Base-by-base conservation (phyloP, 2,113 vertebrate species). In the Sterna hirundo region DNA sequence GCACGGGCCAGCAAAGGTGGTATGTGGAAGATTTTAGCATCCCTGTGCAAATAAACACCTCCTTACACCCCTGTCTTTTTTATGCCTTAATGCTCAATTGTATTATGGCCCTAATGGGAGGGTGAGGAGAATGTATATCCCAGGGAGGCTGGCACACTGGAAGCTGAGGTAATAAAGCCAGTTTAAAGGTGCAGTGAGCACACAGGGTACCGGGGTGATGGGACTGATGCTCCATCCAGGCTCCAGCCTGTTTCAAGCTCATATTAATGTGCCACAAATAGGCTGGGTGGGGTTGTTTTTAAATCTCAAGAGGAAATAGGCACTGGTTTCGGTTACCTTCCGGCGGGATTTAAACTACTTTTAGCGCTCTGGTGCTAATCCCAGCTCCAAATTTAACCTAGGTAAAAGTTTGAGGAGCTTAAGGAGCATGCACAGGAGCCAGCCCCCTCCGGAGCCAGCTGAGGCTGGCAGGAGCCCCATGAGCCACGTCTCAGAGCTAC, bases 21-120 rank as follows among this genome's bases (percentile, higher is more conserved):
- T 15, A 27, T 36, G 25, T 12, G 64, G 29, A n/a, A 20, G 22
- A 29, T 77, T 89, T 77, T 55, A 74, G 30, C 40, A 23, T 10
- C 25, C 36, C 10, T 7, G 13, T 40, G 78, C 32, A 58, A 47
- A 58, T 12, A 17, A 95, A 51, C 19, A 38, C 47, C 61, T 70
- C 34, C 49, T 70, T 72, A 62, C 17, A 82, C 30, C 16, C 19
- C 42, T 36, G 21, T 42, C 51, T 82, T 91, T 76, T 71, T 38
- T 17, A 52, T 0, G 2, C 15, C 22, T 65, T 27, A n/a, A 8
- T 82, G 42, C 75, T 71, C 32, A 75, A 54, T 62, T 0, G 0
- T 54, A 6, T 34, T 36, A 21, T 27, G 51, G 42, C n/a, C 32
- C 49, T 58, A 25, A 30, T 10, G 42, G 25, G 32, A 70, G 47